Percentiles rank a stretch among this genome's conserved stretches.
Conservation (phyloP, 2,888 invertebrate species). For the Lepidochitona cinerea region DNA sequence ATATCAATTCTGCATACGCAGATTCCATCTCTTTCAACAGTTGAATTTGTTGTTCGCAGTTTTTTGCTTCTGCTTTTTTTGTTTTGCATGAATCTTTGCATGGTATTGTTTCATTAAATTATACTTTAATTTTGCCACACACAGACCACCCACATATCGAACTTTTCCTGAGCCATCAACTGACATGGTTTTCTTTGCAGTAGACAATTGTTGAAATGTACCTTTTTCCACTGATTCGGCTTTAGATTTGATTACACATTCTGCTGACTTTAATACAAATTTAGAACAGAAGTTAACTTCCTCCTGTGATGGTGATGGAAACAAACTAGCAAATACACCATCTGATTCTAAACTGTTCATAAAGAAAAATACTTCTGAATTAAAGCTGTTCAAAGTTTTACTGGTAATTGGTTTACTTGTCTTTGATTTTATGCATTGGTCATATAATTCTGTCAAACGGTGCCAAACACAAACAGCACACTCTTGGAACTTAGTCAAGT, state of each 20-base stretch:
- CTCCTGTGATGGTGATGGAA: background rate
- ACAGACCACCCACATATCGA: background rate
- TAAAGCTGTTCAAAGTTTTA: background rate
- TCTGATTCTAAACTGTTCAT: background rate
- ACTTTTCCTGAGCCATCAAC: background rate
- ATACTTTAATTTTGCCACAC: background rate
- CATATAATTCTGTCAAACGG: background rate
- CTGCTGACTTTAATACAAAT: background rate
- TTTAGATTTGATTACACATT: background rate
- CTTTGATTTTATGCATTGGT: background rate
- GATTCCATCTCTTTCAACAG: background rate
- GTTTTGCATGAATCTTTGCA: background rate
- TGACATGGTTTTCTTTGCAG: background rate
- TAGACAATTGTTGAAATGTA: background rate
- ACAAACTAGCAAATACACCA: background rate
- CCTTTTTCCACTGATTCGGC: background rate
- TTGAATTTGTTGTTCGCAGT: background rate
- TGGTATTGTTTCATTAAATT: background rate
- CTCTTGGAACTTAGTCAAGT: background rate
- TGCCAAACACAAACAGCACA: background rate
- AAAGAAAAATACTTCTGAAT: background rate
- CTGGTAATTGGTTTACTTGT: background rate
- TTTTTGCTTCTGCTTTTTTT: background rate
- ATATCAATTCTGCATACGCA: background rate
- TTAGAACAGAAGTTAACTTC: background rate